phyloP scores from a whole-genome alignment of 1,140 invertebrate species.

The Stegodyphus dumicola region DNA sequence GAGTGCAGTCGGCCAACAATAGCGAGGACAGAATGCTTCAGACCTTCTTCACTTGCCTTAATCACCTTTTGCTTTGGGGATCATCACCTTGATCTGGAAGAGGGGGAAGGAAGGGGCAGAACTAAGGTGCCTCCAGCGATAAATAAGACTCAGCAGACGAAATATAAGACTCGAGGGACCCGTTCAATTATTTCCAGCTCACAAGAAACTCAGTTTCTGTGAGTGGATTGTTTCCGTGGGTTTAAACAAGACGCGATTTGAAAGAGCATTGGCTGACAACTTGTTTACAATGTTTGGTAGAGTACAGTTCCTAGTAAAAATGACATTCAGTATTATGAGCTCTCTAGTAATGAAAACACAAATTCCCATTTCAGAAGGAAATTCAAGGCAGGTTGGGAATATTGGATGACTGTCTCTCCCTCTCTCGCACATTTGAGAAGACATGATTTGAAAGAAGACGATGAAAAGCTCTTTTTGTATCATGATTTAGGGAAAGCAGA shows the following conservation, averaged over 20 bases:
- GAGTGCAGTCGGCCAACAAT: slow-evolving; percentile 22
- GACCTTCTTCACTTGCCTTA: slow-evolving; percentile 27
- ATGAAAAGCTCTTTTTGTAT: too few species aligned
- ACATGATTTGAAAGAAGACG: too few species aligned
- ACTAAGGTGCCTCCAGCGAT: slow-evolving; percentile 44
- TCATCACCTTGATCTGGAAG: slow-evolving; percentile 18
- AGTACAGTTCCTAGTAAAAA: slow-evolving; percentile 3
- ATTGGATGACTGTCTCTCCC: too few species aligned
- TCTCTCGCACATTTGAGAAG: too few species aligned
- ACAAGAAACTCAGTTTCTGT: slow-evolving; percentile 46
- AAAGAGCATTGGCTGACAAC: slow-evolving; percentile 6
- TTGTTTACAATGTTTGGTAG: neutral
- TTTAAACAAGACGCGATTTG: slow-evolving; percentile 22
- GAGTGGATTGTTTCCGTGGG: slow-evolving; percentile 48
- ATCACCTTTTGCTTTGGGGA: slow-evolving; percentile 54
- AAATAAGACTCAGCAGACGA: slow-evolving; percentile 57
- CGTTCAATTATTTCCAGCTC: slow-evolving; percentile 41
- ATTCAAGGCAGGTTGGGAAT: too few species aligned
- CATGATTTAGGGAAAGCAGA: too few species aligned
- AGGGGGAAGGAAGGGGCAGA: neutral
- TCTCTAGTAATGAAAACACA: slow-evolving; percentile 38
- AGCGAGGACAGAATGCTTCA: neutral
- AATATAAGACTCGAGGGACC: slow-evolving; percentile 45
- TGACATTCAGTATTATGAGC: slow-evolving; percentile 52
- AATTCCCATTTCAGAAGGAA: too few species aligned